phyloP scores from a whole-genome alignment of 2,888 invertebrate species.

The Scotopteryx bipunctaria region DNA sequence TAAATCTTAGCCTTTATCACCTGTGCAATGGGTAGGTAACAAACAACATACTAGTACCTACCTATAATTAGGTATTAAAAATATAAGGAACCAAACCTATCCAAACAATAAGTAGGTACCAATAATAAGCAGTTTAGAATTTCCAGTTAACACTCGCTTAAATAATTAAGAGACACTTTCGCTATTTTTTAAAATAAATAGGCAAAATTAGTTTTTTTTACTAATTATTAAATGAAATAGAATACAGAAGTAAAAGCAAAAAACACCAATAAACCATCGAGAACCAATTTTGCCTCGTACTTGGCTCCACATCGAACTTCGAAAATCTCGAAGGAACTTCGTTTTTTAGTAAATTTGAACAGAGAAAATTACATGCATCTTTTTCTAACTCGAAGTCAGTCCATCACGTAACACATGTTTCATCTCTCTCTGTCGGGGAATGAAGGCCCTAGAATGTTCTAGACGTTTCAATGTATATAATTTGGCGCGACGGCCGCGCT shows the following conservation, averaged over 20 bases:
- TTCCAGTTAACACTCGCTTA: too few species aligned
- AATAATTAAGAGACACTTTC: too few species aligned
- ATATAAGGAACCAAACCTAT: too few species aligned
- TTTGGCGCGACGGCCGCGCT: conserved; percentile 82
- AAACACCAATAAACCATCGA: conserved; percentile 4
- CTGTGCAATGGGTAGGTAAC: too few species aligned
- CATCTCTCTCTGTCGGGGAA: conserved; percentile 57
- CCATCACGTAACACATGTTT: conserved; percentile 38
- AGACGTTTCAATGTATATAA: conserved; percentile 86
- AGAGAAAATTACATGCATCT: conserved; percentile 69
- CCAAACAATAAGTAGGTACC: too few species aligned
- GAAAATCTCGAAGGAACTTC: conserved; percentile 21
- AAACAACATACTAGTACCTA: too few species aligned
- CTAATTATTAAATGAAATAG: neutral
- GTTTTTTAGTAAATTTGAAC: conserved; percentile 52
- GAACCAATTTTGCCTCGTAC: conserved; percentile 15
- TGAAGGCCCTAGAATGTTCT: conserved; percentile 86
- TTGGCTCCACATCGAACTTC: conserved; percentile 8
- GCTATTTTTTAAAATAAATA: too few species aligned
- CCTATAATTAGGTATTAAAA: too few species aligned
- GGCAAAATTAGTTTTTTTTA: too few species aligned
- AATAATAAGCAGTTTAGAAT: too few species aligned
- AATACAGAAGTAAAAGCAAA: neutral
- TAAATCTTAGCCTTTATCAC: too few species aligned
- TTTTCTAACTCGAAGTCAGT: conserved; percentile 49